phyloP scores from a whole-genome alignment of 1,140 invertebrate genomes.

The Drosophila baimaii region DNA sequence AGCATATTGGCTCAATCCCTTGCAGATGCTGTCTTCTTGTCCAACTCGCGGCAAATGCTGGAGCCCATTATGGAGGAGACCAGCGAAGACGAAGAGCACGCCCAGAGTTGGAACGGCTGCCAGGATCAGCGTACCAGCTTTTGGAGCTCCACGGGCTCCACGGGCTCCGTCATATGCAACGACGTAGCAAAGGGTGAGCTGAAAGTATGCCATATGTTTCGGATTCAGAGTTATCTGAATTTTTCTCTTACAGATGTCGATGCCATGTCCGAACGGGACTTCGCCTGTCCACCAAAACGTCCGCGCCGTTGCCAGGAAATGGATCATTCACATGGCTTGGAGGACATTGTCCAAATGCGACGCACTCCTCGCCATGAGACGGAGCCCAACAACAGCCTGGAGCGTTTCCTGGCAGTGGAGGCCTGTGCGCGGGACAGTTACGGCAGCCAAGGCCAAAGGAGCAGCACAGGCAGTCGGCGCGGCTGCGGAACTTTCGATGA shows the following conservation, averaged over 20 bases:
- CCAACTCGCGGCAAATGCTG: constrained; percentile 84
- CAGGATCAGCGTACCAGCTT: constrained; percentile 79
- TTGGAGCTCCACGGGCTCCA: constrained; percentile 86
- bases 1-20: constrained; percentile 28
- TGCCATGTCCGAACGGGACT: constrained; percentile 90
- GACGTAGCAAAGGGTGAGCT: constrained; percentile 84
- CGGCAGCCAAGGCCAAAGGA: constrained; percentile 65
- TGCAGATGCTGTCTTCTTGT: constrained; percentile 77
- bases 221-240: neutral
- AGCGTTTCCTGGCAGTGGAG: constrained; percentile 67
- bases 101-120: constrained; percentile 73
- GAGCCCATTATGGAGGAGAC: constrained; percentile 90
- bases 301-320: constrained; percentile 86
- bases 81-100: constrained; percentile 88
- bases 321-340: constrained; percentile 38
- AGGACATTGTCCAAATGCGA: constrained; percentile 70
- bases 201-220: neutral
- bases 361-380: constrained; percentile 51
- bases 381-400: constrained; percentile 65
- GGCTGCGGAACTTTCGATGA: constrained; percentile 72
- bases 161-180: constrained; percentile 85
- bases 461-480: constrained; percentile 65
- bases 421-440: constrained; percentile 58
- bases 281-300: constrained; percentile 91
- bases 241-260: constrained; percentile 84